Evolutionary conservation across 2,888 invertebrate genomes (phyloP).

Genomic region (Ischnus inquisitorius): DNA sequence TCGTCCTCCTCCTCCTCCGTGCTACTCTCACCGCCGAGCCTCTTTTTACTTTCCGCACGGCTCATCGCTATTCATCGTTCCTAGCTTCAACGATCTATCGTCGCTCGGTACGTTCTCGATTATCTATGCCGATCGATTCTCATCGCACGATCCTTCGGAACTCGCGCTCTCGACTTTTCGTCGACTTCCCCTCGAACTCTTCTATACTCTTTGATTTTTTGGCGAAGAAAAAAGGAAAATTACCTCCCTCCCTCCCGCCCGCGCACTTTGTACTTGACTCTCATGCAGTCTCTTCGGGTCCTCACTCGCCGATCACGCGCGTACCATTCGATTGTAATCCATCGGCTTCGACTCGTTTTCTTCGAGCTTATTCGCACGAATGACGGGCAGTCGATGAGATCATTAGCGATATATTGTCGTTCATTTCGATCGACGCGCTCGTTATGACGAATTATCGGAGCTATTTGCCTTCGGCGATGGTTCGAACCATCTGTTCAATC

Average conservation of each 20-base stretch:
- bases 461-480: not conserved
- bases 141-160: not conserved
- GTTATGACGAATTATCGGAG: not conserved
- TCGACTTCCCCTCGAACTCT: no score
- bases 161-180: not conserved
- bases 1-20: constrained; percentile 50
- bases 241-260: not conserved
- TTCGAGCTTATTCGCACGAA: not conserved
- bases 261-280: not conserved
- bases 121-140: not conserved
- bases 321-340: not conserved
- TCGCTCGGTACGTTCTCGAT: not conserved
- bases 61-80: constrained; percentile 67
- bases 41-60: constrained; percentile 63
- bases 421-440: not conserved
- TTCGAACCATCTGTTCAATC: not conserved
- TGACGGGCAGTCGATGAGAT: not conserved
- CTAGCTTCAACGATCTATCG: constrained; percentile 17
- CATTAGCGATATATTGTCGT: not conserved
- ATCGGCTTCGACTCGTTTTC: not conserved
- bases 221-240: no score
- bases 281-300: not conserved
- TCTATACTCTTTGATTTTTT: not conserved
- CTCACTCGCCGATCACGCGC: not conserved
- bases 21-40: constrained; percentile 38